Conservation (phyloP, 2,888 invertebrate genomes). For the Ephialtes manifestator region DNA sequence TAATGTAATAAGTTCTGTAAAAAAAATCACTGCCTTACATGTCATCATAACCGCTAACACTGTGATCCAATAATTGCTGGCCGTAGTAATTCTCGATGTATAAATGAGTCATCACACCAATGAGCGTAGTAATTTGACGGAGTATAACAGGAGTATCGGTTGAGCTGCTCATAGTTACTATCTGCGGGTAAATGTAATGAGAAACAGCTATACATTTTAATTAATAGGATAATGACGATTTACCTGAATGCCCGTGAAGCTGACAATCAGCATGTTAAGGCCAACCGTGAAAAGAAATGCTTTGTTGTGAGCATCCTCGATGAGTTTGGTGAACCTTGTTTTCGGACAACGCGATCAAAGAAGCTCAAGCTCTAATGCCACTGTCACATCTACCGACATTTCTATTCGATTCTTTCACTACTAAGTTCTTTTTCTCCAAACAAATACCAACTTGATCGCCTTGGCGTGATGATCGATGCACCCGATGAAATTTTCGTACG, state of each 20-base stretch:
- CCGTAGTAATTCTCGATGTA: conserved; percentile 29
- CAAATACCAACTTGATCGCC: conserved; percentile 20
- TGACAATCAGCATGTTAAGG: conserved; percentile 64
- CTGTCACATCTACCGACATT: background rate
- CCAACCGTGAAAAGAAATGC: conserved; percentile 55
- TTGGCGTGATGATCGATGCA: conserved; percentile 22
- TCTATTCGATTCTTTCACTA: background rate
- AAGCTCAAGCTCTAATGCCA: background rate
- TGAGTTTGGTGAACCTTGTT: conserved; percentile 55
- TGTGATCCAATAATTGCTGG: conserved; percentile 35
- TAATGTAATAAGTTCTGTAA: background rate
- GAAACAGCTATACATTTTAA: background rate
- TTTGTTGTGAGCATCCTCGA: conserved; percentile 59
- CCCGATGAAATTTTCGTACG: conserved; percentile 8
- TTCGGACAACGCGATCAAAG: conserved; percentile 26
- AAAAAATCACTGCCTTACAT: conserved; percentile 17
- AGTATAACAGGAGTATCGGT: background rate
- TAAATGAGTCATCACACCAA: conserved; percentile 11
- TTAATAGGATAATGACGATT: background rate
- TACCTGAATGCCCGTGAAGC: conserved; percentile 60
- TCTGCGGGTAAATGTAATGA: background rate
- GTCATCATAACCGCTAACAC: conserved; percentile 1
- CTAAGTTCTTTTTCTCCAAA: background rate
- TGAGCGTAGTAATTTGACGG: background rate
- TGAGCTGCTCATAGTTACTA: background rate